Evolutionary conservation across 2,797 vertebrate species (phyloP), one percentile per base, ranked within the genome.

Genomic region (Xiphophorus birchmanni): DNA sequence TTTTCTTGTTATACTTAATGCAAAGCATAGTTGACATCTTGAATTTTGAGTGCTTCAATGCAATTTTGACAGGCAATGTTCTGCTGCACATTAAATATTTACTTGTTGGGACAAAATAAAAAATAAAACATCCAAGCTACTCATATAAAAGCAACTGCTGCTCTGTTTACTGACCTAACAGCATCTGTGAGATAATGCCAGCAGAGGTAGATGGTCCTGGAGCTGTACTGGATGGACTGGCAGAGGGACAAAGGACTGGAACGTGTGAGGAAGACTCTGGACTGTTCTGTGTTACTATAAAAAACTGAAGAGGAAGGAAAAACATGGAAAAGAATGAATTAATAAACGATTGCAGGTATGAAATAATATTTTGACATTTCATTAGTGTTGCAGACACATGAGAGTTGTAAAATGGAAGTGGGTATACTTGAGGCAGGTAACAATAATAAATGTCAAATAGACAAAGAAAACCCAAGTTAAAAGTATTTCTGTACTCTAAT

Each of bases 131-230:
- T 29, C 58, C 58, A 32, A 15, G 65, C 65, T 69, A 26, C 65
- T 69, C 35, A 21, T 40, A 37, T 42, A 42, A 42, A 42, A 69
- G 37, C 65, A 69, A 35, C 3, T 37, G 0, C 17, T 8, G 18
- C 50, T 80, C 29, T 12, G 45, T 60, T 45, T 58, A 85, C 95
- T 86, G 86, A 98, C 97, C 97, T 96, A 87, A 99, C 93, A 15
- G 97, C 97, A 40, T 97, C 95, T 0, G 95, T 94, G 92, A 99
- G 94, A 90, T 97, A 95, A 60, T 95, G 95, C 97, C 97, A 99
- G 95, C 96, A 98, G 48, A 89, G 89, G 92, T 99, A 98, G 79
- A 97, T 95, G 42, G 97, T 97, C 52, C 95, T 94, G 86, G 96
- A 97, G 88, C 93, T 93, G 95, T 98, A 99, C 88, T 96, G 95